Conservation (phyloP, 2,888 invertebrate species). For the Orthosia incerta region DNA sequence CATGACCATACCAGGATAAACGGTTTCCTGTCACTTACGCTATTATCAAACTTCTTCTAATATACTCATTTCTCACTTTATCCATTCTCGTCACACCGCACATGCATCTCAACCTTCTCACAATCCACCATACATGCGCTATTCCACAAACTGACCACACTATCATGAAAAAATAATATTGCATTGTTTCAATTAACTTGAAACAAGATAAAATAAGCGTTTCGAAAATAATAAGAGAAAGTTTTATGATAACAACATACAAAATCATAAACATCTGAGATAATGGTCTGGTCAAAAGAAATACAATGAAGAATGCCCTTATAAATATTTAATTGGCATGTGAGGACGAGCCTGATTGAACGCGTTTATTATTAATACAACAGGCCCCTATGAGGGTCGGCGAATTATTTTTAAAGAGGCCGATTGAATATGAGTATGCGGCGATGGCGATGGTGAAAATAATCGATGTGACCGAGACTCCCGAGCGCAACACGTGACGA, state of each 20-base stretch:
- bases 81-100: too few relatives aligned
- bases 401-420: conserved; percentile 82
- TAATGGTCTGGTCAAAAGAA: conserved; percentile 50
- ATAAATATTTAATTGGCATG: conserved; percentile 84
- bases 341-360: conserved; percentile 81
- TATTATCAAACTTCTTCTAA: too few relatives aligned
- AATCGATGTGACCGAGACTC: conserved; percentile 76
- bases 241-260: conserved; percentile 51
- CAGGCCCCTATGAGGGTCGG: conserved; percentile 82
- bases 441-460: conserved; percentile 79
- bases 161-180: not conserved
- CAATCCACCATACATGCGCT: not conserved
- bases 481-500: conserved; percentile 43
- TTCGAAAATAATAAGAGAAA: conserved; percentile 32
- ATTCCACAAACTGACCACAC: not conserved
- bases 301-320: conserved; percentile 51
- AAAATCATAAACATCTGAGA: conserved; percentile 56
- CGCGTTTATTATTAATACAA: conserved; percentile 84
- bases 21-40: too few relatives aligned
- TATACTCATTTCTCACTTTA: too few relatives aligned
- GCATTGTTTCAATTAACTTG: not conserved
- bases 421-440: conserved; percentile 79
- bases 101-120: too few relatives aligned
- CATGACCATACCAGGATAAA: too few relatives aligned
- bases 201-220: conserved; percentile 14